Evolutionary conservation across 2,797 vertebrate genomes (phyloP).

Genomic region (Syndactyla subalaris): DNA sequence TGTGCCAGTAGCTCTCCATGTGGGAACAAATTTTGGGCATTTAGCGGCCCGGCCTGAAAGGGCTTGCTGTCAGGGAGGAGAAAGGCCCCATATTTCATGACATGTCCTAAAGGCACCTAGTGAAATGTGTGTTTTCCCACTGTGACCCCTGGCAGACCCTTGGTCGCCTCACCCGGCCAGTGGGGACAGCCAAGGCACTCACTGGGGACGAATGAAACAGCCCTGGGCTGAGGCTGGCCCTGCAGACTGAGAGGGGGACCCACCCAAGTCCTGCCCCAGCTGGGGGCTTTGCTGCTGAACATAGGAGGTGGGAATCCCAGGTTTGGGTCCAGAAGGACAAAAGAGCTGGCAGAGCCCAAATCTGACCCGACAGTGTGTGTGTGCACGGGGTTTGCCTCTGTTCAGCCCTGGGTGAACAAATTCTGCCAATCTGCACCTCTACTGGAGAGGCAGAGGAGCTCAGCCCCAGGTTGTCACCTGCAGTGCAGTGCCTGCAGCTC

Average conservation of each 20-base stretch:
- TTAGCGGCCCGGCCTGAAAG: neutral
- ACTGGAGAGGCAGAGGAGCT: neutral
- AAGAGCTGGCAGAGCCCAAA: neutral
- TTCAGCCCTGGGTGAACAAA: neutral
- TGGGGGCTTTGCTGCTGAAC: neutral
- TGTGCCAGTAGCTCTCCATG: neutral
- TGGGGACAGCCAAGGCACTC: accelerated
- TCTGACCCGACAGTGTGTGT: accelerated
- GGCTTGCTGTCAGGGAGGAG: neutral
- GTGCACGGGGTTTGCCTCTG: neutral
- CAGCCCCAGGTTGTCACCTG: neutral
- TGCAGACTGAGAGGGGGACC: neutral
- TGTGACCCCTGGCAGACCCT: neutral
- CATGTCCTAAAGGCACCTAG: neutral
- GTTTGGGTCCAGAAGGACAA: neutral
- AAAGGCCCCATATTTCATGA: neutral
- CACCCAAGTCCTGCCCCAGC: neutral
- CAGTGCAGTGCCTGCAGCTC: neutral
- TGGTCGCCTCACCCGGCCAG: accelerated
- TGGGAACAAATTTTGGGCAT: neutral
- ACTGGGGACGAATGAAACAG: neutral
- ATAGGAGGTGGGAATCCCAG: neutral
- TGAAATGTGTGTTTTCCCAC: neutral
- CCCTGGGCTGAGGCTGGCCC: no score
- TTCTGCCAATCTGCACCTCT: accelerated